These are phyloP conservation scores for Apeira syringaria DNA, from an alignment of 2,888 invertebrate genomes.

Conservation along the genomic window DNA sequence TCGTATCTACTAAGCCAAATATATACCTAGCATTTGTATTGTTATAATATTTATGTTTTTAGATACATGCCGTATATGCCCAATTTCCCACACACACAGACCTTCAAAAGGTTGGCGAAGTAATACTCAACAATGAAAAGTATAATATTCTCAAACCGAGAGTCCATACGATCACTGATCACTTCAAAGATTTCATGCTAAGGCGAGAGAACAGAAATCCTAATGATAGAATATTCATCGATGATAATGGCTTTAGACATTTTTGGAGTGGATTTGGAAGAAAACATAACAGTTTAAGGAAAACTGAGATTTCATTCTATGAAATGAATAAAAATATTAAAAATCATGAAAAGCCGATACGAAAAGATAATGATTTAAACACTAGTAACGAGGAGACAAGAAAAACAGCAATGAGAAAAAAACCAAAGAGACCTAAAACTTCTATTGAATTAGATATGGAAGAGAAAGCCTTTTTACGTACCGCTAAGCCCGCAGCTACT, in stretches of 20 bases:
- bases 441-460: constrained; percentile 1
- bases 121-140: constrained; percentile 47
- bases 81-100: constrained; percentile 49
- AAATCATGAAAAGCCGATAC: neutral
- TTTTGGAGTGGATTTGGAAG: constrained; percentile 48
- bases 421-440: neutral
- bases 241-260: constrained; percentile 61
- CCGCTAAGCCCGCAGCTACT: neutral
- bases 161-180: constrained; percentile 50
- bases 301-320: constrained; percentile 28
- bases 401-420: neutral
- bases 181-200: constrained; percentile 52
- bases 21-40: neutral
- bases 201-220: constrained; percentile 32
- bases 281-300: constrained; percentile 39
- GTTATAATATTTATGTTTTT: constrained; percentile 9
- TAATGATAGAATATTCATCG: constrained; percentile 48
- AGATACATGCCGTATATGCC: constrained; percentile 26
- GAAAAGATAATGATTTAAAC: neutral
- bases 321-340: constrained; percentile 6
- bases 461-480: neutral
- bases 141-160: constrained; percentile 56
- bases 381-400: neutral
- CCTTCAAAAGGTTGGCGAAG: constrained; percentile 54
- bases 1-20: too few relatives aligned